phyloP scores from a whole-genome alignment of 2,888 invertebrate species.

The Drosophila neotestacea region DNA sequence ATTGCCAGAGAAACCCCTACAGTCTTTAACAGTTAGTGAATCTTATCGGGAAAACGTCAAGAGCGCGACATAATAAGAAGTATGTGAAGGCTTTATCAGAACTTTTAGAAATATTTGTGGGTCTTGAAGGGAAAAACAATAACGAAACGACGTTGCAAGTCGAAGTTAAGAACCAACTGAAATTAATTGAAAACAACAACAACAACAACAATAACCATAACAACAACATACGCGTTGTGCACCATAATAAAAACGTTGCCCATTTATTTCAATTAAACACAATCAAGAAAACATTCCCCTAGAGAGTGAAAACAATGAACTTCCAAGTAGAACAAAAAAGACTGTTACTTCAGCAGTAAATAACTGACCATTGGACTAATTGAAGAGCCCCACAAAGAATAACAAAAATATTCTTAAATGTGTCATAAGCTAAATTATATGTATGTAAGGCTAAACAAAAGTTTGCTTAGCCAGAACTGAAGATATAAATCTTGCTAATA shows the following conservation, averaged over 20 bases:
- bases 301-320: constrained; percentile 40
- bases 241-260: constrained; percentile 58
- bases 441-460: background rate
- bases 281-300: constrained; percentile 73
- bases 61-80: constrained; percentile 1
- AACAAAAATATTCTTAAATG: constrained; percentile 3
- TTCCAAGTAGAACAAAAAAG: constrained; percentile 18
- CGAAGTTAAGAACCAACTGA: constrained; percentile 25
- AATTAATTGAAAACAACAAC: constrained; percentile 62
- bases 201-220: constrained; percentile 31
- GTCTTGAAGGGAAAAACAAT: constrained; percentile 7
- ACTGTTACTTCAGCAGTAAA: constrained; percentile 32
- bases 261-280: constrained; percentile 84
- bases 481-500: background rate
- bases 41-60: constrained; percentile 51
- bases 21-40: constrained; percentile 12
- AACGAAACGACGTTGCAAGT: constrained; percentile 24
- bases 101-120: constrained; percentile 20
- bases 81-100: constrained; percentile 36
- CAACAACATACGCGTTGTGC: background rate
- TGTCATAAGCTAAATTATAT: constrained; percentile 3
- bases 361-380: constrained; percentile 48
- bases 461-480: background rate
- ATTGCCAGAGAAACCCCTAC: background rate
- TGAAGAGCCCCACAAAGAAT: constrained; percentile 17